phyloP scores from a whole-genome alignment of 2,797 vertebrate species.

The Chiroxiphia lanceolata region DNA sequence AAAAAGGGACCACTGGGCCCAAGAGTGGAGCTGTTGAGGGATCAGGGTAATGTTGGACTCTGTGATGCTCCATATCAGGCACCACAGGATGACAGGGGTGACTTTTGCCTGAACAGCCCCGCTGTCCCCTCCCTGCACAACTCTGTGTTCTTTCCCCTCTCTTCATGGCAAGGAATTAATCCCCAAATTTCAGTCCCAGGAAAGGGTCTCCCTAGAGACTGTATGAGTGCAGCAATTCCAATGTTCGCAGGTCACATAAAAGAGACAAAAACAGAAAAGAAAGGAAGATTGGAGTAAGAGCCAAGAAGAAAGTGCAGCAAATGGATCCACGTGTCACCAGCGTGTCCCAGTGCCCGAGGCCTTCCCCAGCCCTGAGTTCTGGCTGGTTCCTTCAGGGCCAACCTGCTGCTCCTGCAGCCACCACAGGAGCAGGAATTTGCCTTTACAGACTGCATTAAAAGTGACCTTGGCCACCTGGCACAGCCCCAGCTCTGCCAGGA shows the following conservation, averaged over 20 bases:
- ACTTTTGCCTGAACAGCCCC: neutral
- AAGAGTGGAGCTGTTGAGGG: neutral
- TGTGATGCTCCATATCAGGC: neutral
- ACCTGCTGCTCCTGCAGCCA: neutral
- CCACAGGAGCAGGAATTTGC: neutral
- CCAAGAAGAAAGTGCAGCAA: neutral
- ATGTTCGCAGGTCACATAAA: neutral
- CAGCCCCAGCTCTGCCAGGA: neutral
- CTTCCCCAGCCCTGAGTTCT: neutral
- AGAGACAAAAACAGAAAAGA: neutral
- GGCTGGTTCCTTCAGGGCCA: neutral
- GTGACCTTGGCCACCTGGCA: neutral
- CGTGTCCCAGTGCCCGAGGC: fast-evolving
- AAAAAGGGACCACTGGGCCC: neutral
- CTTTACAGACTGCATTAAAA: neutral
- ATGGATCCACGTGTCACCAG: neutral
- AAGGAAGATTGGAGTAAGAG: neutral
- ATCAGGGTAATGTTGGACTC: neutral
- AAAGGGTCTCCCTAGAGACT: neutral
- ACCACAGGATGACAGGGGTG: neutral
- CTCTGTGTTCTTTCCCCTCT: neutral
- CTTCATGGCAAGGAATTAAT: neutral
- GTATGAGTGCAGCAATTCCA: neutral
- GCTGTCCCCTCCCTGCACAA: neutral
- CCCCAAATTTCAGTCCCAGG: neutral